Base-by-base conservation (phyloP, 1,140 invertebrate species). In the Cephus cinctus region DNA sequence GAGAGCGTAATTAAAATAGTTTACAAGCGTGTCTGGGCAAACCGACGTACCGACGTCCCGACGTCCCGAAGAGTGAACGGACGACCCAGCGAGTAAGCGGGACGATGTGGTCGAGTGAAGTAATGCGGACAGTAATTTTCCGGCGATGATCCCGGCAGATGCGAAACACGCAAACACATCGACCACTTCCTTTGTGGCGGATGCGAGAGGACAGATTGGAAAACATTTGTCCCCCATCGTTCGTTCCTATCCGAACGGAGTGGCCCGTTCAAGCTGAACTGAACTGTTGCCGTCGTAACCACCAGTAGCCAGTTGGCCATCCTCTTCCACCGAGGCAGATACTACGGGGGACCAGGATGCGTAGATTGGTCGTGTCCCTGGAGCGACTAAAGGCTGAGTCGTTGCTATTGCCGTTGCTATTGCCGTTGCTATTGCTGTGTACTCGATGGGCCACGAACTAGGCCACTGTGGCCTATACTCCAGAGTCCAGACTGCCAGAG, bases 1-100 rank as follows among this genome's bases (percentile, higher is more conserved):
- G n/a, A n/a, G n/a, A n/a, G 35, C 42, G 57, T 67, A 65, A 64
- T 71, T 65, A 73, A 71, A 71, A 71, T 69, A 70, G 67, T 63
- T 69, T 61, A 55, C 50, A 52, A 64, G 54, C 54, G 44, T 46
- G 35, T n/a, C 47, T 50, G 51, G 43, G 45, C 44, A 39, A 52
- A 57, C 50, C 23, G 38, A 34, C 44, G 55, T 47, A 50, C 43
- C 31, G 40, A 6, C 48, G 41, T 50, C 36, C 22, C n/a, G n/a
- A n/a, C n/a, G n/a, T n/a, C n/a, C n/a, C n/a, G 52, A 35, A 5
- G 6, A 44, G 32, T 40, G 30, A 27, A 30, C 39, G 40, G 39
- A 40, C 49, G 25, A 41, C 32, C 46, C 25, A 4, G 11, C 23
- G 15, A 11, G 6, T 20, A 53, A 20, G 20, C 16, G 39, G 40